Evolutionary conservation across 2,113 vertebrate genomes (phyloP).

Genomic region (Tragelaphus strepsiceros): DNA sequence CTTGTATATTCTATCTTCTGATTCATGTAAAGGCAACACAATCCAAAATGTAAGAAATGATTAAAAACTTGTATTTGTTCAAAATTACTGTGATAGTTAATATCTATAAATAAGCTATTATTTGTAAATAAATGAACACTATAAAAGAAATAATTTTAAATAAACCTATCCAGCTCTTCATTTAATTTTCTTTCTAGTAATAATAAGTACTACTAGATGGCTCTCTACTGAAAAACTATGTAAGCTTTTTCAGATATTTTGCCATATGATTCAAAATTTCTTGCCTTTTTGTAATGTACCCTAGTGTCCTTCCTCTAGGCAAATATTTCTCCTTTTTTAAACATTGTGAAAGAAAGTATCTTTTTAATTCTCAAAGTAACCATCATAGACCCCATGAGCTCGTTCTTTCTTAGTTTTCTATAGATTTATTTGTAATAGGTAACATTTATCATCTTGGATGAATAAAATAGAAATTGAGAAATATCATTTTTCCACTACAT

Average conservation of each 20-base stretch:
- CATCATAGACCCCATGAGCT: background rate
- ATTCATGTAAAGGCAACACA: background rate
- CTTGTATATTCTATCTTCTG: background rate
- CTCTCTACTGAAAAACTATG: background rate
- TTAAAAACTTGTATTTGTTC: background rate
- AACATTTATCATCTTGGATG: background rate
- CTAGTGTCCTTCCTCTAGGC: background rate
- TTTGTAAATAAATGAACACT: background rate
- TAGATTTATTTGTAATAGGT: background rate
- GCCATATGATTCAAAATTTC: background rate
- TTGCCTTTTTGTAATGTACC: background rate
- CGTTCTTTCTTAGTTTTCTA: background rate
- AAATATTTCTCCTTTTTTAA: background rate
- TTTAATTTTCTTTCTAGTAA: background rate
- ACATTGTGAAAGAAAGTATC: background rate
- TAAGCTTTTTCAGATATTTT: background rate
- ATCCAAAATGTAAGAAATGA: background rate
- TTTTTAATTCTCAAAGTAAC: background rate
- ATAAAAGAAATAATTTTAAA: background rate
- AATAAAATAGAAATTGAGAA: slow-evolving; percentile 2
- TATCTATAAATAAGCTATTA: background rate
- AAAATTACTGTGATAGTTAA: background rate
- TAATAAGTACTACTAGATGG: background rate
- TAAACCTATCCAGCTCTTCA: background rate
- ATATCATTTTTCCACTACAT: background rate